A percentile compares a stretch with the other conserved stretches of the same genome.
Evolutionary conservation across 2,888 invertebrate species (phyloP).

Genomic region (Drosophila parthenogenetica): DNA sequence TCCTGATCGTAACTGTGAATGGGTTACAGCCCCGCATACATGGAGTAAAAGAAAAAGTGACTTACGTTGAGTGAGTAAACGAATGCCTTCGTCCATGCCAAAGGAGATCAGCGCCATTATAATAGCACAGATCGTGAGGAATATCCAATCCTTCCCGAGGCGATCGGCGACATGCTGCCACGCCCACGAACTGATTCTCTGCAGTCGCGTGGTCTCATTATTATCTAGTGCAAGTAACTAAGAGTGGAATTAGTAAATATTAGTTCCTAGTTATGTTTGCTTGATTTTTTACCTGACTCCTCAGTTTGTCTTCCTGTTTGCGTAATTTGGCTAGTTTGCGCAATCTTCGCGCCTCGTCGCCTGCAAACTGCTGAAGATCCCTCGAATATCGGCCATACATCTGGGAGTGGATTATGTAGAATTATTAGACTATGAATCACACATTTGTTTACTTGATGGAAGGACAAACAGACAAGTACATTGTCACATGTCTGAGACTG

Average conservation of each 20-base stretch:
- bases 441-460: not conserved
- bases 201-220: slow-evolving; percentile 82
- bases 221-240: slow-evolving; percentile 85
- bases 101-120: slow-evolving; percentile 97
- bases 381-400: slow-evolving; percentile 88
- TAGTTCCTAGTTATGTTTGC: too few species aligned
- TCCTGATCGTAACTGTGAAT: too few species aligned
- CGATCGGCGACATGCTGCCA: slow-evolving; percentile 95
- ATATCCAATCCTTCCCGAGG: slow-evolving; percentile 98
- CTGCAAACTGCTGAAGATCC: slow-evolving; percentile 96
- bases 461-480: slow-evolving; percentile 8
- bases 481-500: slow-evolving; percentile 45
- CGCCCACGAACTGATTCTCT: slow-evolving; percentile 87
- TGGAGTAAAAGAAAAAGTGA: not conserved
- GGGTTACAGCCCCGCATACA: too few species aligned
- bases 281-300: slow-evolving; percentile 86
- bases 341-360: slow-evolving; percentile 94
- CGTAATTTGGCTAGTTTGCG: slow-evolving; percentile 89
- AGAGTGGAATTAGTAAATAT: slow-evolving; percentile 25
- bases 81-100: slow-evolving; percentile 95
- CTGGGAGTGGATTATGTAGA: slow-evolving; percentile 54
- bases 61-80: slow-evolving; percentile 15
- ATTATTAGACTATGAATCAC: slow-evolving; percentile 15
- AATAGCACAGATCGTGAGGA: slow-evolving; percentile 89
- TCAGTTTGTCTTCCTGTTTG: slow-evolving; percentile 89